These are phyloP conservation scores for Leucosticte australis DNA, from an alignment of 2,113 vertebrate genomes.

Conservation along the genomic window DNA sequence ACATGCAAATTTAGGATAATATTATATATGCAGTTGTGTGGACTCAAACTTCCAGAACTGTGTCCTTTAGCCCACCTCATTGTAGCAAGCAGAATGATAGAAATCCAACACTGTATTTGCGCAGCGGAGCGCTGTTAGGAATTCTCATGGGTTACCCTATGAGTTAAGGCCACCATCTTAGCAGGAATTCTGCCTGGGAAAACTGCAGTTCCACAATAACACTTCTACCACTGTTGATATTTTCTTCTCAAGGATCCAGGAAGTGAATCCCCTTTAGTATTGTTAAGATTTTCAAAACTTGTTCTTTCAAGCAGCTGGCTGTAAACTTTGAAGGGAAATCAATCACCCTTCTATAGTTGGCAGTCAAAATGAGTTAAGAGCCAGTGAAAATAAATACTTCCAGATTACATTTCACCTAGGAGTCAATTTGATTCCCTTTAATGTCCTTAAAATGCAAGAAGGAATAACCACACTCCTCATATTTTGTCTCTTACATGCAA, in stretches of 20 bases:
- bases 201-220: not conserved
- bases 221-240: not conserved
- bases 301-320: not conserved
- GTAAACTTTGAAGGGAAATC: not conserved
- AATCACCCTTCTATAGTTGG: not conserved
- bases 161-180: not conserved
- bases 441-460: not conserved
- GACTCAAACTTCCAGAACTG: not conserved
- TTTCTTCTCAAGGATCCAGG: not conserved
- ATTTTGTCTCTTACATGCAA: not conserved
- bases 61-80: not conserved
- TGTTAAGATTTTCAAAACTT: not conserved
- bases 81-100: not conserved
- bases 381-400: conserved; percentile 25
- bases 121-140: not conserved
- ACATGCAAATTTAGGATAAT: not conserved
- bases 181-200: not conserved
- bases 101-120: not conserved
- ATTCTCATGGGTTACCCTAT: not conserved
- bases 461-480: not conserved
- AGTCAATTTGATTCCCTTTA: not conserved
- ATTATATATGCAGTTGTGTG: no score
- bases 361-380: not conserved
- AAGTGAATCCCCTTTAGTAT: not conserved
- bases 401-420: not conserved